Base-by-base conservation (phyloP, 2,888 invertebrate species). In the Elegia similella region DNA sequence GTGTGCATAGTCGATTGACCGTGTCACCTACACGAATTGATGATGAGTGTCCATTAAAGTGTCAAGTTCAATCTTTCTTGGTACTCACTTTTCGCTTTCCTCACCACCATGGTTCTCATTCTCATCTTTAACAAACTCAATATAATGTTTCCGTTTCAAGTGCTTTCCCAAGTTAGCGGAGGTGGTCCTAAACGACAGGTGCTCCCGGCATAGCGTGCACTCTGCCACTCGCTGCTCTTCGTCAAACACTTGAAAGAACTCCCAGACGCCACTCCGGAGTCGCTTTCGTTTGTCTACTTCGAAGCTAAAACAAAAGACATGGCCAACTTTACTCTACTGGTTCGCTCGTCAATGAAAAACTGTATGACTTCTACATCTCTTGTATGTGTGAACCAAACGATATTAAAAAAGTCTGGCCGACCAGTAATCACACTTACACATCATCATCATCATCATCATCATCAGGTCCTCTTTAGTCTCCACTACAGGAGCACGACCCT, bases 161-260 rank as follows among this genome's bases (percentile, higher is more conserved):
- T 63, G 63, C 12, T 52, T 59, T 12, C 29, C 8, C 12, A 65
- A 53, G 44, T 63, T 63, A 0, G 57, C 42, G 0, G 60, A 46
- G 2, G 62, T 61, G 8, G 63, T 53, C 7, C 55, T 17, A 17
- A 57, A 66, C 0, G 62, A 62, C 56, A 60, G 59, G 7, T 56
- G 46, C 8, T 61, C 57, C 2, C n/a, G 15, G 44, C 66, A 66
- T 0, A 66, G 16, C 2, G 42, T 59, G 47, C 65, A 67, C 6
- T 13, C 30, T 1, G 64, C 66, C 0, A 59, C 8, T 13, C 56
- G 57, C 1, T 47, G 30, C 0, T 56, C 56, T 3, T 56, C 60
- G 12, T 65, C 67, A 6, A 46, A 53, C 0, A 64, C 54, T 1
- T 61, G 59, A 23, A 64, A 66, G 48, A 64, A 64, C 5, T 60